Percentiles rank a stretch among this genome's conserved stretches.
Evolutionary conservation across 1,140 invertebrate genomes (phyloP).

Genomic region (Drosophila saltans): DNA sequence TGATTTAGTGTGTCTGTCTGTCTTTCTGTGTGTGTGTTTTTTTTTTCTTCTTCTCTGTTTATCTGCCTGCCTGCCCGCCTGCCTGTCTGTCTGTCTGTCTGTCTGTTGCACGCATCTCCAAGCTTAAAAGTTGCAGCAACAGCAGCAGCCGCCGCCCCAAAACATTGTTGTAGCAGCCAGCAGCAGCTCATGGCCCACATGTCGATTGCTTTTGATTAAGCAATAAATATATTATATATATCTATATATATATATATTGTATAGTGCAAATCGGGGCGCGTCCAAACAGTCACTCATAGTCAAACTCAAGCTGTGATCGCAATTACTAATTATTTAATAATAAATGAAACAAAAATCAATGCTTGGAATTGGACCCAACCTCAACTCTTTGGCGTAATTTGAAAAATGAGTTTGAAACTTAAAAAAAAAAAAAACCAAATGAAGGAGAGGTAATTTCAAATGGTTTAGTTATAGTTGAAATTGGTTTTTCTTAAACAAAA

Average conservation of each 20-base stretch:
- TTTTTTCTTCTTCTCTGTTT: neutral
- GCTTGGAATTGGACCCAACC: neutral
- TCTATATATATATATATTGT: neutral
- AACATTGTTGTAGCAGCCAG: neutral
- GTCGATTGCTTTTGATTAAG: slow-evolving; percentile 6
- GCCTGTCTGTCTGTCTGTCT: neutral
- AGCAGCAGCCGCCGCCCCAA: neutral
- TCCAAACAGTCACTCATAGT: neutral
- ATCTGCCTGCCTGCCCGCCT: neutral
- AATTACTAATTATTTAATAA: slow-evolving; percentile 17
- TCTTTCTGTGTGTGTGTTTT: no score
- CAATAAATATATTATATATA: slow-evolving; percentile 12
- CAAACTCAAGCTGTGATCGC: slow-evolving; percentile 6
- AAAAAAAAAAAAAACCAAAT: no score
- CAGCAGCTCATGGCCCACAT: slow-evolving; percentile 11
- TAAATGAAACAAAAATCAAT: slow-evolving; percentile 39
- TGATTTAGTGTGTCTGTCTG: slow-evolving; percentile 5
- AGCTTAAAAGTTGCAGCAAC: slow-evolving; percentile 1
- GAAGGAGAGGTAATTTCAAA: no score
- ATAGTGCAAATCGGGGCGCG: neutral
- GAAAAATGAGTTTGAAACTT: neutral
- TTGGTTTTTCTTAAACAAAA: no score
- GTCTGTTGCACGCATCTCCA: slow-evolving; percentile 1
- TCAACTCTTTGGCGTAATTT: neutral
- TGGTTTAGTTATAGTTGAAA: no score